These are phyloP conservation scores for Irena cyanogastra DNA, from an alignment of 2,113 vertebrate species.

Conservation along the genomic window DNA sequence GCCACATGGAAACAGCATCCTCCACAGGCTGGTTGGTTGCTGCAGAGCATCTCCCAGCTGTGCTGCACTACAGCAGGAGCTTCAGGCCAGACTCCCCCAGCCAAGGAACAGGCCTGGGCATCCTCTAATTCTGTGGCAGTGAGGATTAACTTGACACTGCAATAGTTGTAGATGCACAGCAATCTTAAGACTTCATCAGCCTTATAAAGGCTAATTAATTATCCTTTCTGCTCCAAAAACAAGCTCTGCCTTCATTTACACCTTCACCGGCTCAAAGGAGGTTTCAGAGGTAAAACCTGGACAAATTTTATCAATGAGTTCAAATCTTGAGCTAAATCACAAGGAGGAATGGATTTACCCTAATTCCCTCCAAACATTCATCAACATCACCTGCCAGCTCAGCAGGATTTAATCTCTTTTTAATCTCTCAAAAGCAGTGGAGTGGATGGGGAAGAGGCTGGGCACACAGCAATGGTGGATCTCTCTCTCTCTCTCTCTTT, in stretches of 20 bases:
- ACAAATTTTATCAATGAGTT: conserved; percentile 37
- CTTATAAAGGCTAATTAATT: background rate
- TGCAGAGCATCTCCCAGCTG: background rate
- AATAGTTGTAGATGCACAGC: background rate
- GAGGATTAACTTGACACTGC: background rate
- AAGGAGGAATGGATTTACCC: conserved; percentile 12
- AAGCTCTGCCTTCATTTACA: background rate
- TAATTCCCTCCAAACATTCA: conserved; percentile 30
- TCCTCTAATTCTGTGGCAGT: background rate
- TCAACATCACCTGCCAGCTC: conserved; percentile 42
- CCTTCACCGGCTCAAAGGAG: background rate
- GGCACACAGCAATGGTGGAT: background rate
- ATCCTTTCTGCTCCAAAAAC: background rate
- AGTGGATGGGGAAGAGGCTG: background rate
- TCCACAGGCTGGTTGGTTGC: rapidly evolving
- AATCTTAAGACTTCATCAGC: background rate
- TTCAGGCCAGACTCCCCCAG: background rate
- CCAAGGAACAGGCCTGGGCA: background rate
- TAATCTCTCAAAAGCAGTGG: background rate
- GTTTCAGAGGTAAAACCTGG: background rate
- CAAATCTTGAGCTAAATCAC: conserved; percentile 23
- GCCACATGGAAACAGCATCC: rapidly evolving
- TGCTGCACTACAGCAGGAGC: background rate
- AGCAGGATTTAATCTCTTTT: conserved; percentile 18
- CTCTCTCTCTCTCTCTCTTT: background rate